Evolutionary conservation across 2,888 invertebrate genomes (phyloP), one percentile per base, ranked within the genome.

Genomic region (Allacma fusca): DNA sequence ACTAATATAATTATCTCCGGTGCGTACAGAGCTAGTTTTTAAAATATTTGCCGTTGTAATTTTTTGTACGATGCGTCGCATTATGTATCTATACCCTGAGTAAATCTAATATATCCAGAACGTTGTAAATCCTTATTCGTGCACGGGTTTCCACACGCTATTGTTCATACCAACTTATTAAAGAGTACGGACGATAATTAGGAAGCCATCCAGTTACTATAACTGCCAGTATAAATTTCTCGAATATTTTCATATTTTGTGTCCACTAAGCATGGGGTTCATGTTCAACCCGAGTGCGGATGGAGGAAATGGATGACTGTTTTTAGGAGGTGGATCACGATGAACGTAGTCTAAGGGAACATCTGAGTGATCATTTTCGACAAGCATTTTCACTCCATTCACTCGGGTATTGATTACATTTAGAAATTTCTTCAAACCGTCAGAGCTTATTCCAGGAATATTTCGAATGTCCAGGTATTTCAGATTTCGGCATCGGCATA

Each of bases 401-500:
- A 68, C 71, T 0, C 62, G 73, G 23, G 72, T 57, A 29, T 76
- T 70, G 19, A 82, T 70, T 23, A 78, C 74, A 71, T 71, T 77
- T 13, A 83, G 74, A 69, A 84, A 84, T 80, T 82, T 83, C 40
- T 74, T 80, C 23, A 83, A 70, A 23, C 81, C 83, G 23, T 76
- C 65, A 2, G 79, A 43, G 23, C 80, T 81, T 21, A 83, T 82
- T 64, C 83, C 81, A 13, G 83, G 81, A 26, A 84, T 81, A 44
- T 81, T 81, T 26, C 81, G 80, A 26, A 84, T 82, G 64, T 84
- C 89, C 80, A 95, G 89, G 50, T 78, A 81, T 29, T 80, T 80
- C 40, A 86, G 82, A 74, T 84, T 85, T 7, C 84, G 75, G 76
- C 85, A 86, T 5, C 85, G 80, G 70, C 83, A 81, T 71, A 86